phyloP scores from a whole-genome alignment of 2,113 vertebrate species.

The Dasyurus viverrinus region DNA sequence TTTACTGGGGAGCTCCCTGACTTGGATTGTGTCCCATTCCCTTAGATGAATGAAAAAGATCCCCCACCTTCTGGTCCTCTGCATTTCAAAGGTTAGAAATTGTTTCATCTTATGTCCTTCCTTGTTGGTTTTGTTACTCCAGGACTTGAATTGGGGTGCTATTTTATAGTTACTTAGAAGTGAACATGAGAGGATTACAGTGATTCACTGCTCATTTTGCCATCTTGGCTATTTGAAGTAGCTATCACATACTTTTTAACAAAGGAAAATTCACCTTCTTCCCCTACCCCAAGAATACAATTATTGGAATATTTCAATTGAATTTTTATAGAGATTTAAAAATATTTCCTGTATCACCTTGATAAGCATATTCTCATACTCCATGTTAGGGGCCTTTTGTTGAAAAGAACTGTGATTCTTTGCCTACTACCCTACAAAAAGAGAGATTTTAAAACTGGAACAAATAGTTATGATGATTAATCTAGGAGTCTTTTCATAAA shows the following conservation, averaged over 20 bases:
- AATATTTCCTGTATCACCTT: not conserved
- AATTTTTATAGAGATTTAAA: not conserved
- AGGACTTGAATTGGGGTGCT: too few species aligned
- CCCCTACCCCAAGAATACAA: not conserved
- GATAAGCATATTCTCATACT: not conserved
- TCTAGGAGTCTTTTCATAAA: not conserved
- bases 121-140: too few species aligned
- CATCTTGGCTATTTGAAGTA: too few species aligned
- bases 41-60: too few species aligned
- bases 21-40: too few species aligned
- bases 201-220: too few species aligned
- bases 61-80: too few species aligned
- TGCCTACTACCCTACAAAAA: not conserved
- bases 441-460: not conserved
- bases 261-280: not conserved
- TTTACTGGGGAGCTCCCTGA: too few species aligned
- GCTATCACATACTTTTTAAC: not conserved
- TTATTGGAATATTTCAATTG: not conserved
- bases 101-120: too few species aligned
- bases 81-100: too few species aligned
- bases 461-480: not conserved
- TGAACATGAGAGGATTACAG: too few species aligned
- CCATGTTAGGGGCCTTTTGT: not conserved
- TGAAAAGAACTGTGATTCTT: not conserved
- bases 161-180: too few species aligned